Evolutionary conservation across 2,888 invertebrate genomes (phyloP), one percentile per base, ranked within the genome.

Genomic region (Polymixis flavicincta): DNA sequence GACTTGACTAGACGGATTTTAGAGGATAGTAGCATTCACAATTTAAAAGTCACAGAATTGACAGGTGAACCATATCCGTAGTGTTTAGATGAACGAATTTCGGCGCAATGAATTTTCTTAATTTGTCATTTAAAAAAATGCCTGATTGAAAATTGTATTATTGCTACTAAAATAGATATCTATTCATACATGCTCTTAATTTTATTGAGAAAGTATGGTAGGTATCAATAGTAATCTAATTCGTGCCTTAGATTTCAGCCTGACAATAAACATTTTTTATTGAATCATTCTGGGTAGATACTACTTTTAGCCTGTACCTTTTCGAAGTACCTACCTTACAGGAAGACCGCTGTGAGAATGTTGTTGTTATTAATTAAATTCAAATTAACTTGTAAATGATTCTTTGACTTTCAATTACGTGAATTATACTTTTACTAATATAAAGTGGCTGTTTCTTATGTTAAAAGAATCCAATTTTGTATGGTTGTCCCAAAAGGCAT

Each of bases 1-100:
- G 0, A 89, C 92, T 94, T 76, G 92, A 63, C 48, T 32, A 2
- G 22, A 19, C 8, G 3, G 37, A 0, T 48, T 57, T 57, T 59
- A 22, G 1, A 11, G 22, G 9, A 17, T 8, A 32, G 8, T 70
- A 17, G n/a, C 22, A 0, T 28, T 45, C 2, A 22, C 13, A 19
- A 19, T 25, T 25, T 25, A 14, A 8, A 65, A 28, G 8, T 28
- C 8, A 22, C 22, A 28, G 22, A 2, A 4, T 64, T 48, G 13
- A 8, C 28, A 5, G 45, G 19, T 25, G 19, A 25, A 64, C 45
- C 45, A 9, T 11, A 13, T 45, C 4, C 13, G 7, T 19, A 11
- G 6, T 6, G 17, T 63, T 63, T 17, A 17, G 37, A 6, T 42
- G n/a, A n/a, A n/a, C n/a, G n/a, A n/a, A n/a, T n/a, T n/a, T n/a